Base-by-base conservation (phyloP, 2,113 vertebrate genomes). In the Oryzias celebensis region DNA sequence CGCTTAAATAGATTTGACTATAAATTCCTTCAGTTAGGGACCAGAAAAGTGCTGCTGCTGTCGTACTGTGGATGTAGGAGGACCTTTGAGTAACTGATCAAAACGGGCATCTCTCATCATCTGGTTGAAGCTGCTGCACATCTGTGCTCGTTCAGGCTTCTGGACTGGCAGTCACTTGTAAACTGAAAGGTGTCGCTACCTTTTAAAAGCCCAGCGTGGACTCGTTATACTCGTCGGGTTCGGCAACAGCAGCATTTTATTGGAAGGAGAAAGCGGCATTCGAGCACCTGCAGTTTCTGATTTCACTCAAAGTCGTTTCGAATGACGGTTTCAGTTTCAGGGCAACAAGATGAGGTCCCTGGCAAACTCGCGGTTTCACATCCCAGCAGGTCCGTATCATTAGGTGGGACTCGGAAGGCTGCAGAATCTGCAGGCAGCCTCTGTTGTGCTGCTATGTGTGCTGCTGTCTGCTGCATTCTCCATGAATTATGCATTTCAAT, bases 301-400 rank as follows among this genome's bases (percentile, higher is more conserved):
- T 90, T 88, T 88, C 85, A 79, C 77, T 84, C 65, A 42, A 46
- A 53, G 68, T 58, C 80, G 77, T 83, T 81, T 88, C 82, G 73
- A 67, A 71, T 86, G 70, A 82, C 78, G 47, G 75, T 81, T 77
- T 78, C 68, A 65, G 67, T 85, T 78, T 80, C 76, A 72, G 47
- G 48, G 66, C 24, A 4, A 36, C n/a, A 18, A 68, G 47, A 69
- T 55, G 1, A 42, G 44, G 46, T 36, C 52, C 52, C 67, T 57
- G 49, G 17, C 5, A 3, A 45, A 60, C 52, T 20, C 64, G 24
- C 46, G 61, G 73, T 85, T 84, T 84, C 80, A 81, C 74, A 83
- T 84, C 85, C 77, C 54, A 59, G 44, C 60, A 67, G 56, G 47
- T 45, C 36, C 41, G 13, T 8, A 22, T 18, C 43, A 56, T 58